These are phyloP conservation scores for Spilogale gracilis DNA, from an alignment of 2,113 vertebrate species.

Conservation along the genomic window DNA sequence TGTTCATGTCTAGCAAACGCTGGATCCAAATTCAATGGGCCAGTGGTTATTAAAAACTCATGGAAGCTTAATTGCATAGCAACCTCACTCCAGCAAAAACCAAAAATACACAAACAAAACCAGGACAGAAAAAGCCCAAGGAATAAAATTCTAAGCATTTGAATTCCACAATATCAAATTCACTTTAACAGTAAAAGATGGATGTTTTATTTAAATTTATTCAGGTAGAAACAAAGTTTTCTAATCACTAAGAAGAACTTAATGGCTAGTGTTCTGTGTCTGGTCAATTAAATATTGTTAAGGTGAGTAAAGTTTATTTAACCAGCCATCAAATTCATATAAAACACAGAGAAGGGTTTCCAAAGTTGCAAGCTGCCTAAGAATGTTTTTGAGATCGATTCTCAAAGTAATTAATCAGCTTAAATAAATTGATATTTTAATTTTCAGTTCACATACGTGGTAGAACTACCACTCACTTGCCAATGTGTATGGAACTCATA, in stretches of 20 bases:
- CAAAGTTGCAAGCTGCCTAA: neutral
- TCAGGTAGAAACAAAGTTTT: conserved; percentile 50
- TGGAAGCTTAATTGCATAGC: conserved; percentile 35
- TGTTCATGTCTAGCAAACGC: neutral
- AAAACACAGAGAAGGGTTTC: neutral
- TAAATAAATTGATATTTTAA: conserved; percentile 2
- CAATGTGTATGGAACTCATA: neutral
- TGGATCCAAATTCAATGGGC: conserved; percentile 23
- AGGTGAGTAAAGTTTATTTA: neutral
- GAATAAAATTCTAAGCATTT: neutral
- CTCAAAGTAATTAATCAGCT: conserved; percentile 18
- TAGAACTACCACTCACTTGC: neutral
- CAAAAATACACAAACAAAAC: conserved; percentile 2
- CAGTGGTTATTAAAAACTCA: conserved; percentile 42
- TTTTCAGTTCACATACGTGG: neutral
- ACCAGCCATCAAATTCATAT: neutral
- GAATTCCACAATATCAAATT: neutral
- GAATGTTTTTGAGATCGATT: neutral
- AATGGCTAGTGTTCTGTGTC: neutral
- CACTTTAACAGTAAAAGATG: conserved; percentile 1
- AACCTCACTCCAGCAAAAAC: neutral
- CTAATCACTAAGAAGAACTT: neutral
- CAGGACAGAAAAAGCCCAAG: neutral
- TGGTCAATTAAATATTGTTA: neutral
- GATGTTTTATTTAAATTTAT: conserved; percentile 23